Conservation (phyloP, 2,888 invertebrate genomes). For the Beris morrisii region DNA sequence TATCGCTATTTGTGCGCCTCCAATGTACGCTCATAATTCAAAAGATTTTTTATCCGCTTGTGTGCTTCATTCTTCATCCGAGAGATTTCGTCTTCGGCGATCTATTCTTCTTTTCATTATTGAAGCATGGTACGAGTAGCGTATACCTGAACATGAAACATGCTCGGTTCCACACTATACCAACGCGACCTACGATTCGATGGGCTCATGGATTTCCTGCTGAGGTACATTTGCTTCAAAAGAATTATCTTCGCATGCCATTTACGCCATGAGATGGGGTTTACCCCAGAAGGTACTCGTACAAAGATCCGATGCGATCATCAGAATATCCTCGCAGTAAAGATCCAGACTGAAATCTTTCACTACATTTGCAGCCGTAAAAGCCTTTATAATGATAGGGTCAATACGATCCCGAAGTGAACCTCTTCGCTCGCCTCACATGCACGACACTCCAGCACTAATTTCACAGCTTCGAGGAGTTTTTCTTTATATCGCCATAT, state of each 20-base stretch:
- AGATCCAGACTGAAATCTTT: not conserved
- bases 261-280: conserved; percentile 3
- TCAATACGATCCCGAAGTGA: conserved; percentile 27
- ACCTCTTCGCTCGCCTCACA: not conserved
- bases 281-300: not conserved
- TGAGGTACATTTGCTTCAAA: conserved; percentile 5
- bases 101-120: not conserved
- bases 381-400: conserved; percentile 35
- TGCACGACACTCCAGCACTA: conserved; percentile 26
- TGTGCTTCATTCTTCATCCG: not conserved
- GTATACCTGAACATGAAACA: no score
- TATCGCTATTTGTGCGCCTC: conserved; percentile 16
- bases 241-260: conserved; percentile 32
- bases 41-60: not conserved
- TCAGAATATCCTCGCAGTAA: no score
- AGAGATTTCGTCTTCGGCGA: conserved; percentile 3
- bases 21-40: conserved; percentile 1
- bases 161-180: not conserved
- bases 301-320: not conserved
- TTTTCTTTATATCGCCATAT: conserved; percentile 6
- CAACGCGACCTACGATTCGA: conserved; percentile 26
- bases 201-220: conserved; percentile 16
- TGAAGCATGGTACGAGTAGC: not conserved
- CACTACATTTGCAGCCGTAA: conserved; percentile 24
- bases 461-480: conserved; percentile 36